Evolutionary conservation across 2,888 invertebrate species (phyloP).

Genomic region (Tryphoninae sp.): DNA sequence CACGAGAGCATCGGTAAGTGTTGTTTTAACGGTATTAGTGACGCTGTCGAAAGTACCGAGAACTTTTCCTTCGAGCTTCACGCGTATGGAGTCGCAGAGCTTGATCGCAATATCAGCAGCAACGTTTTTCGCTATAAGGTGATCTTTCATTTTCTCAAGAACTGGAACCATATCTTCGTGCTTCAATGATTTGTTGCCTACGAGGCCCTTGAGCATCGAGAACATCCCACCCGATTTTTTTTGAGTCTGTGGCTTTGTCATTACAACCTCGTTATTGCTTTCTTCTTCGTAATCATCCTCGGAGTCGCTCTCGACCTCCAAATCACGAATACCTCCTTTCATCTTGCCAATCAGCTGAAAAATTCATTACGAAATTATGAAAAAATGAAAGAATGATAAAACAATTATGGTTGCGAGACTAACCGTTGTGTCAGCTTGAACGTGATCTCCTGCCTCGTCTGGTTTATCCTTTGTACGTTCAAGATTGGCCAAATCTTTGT

Average conservation of each 20-base stretch:
- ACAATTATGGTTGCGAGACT: constrained; percentile 52
- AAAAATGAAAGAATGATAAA: constrained; percentile 11
- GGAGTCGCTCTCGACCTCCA: constrained; percentile 90
- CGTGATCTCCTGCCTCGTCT: constrained; percentile 84
- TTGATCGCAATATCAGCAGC: constrained; percentile 97
- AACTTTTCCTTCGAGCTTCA: constrained; percentile 94
- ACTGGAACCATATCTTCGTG: constrained; percentile 91
- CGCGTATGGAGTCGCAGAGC: constrained; percentile 95
- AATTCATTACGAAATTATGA: constrained; percentile 16
- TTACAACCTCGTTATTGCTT: constrained; percentile 78
- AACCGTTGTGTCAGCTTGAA: constrained; percentile 87
- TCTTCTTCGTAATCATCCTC: constrained; percentile 86
- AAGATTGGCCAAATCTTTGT: constrained; percentile 89
- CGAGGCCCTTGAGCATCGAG: constrained; percentile 92
- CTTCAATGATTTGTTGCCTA: constrained; percentile 94
- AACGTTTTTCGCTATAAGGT: constrained; percentile 98
- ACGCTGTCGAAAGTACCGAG: constrained; percentile 97
- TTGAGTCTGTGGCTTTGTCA: constrained; percentile 69
- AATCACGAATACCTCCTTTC: constrained; percentile 91
- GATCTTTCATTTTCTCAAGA: constrained; percentile 96
- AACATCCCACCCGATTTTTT: constrained; percentile 87
- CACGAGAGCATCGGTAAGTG: constrained; percentile 95
- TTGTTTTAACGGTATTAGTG: constrained; percentile 92
- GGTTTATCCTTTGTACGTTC: constrained; percentile 92
- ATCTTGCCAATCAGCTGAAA: constrained; percentile 90